These are phyloP conservation scores for Nesoenas mayeri DNA, from an alignment of 2,113 vertebrate species.

Conservation along the genomic window DNA sequence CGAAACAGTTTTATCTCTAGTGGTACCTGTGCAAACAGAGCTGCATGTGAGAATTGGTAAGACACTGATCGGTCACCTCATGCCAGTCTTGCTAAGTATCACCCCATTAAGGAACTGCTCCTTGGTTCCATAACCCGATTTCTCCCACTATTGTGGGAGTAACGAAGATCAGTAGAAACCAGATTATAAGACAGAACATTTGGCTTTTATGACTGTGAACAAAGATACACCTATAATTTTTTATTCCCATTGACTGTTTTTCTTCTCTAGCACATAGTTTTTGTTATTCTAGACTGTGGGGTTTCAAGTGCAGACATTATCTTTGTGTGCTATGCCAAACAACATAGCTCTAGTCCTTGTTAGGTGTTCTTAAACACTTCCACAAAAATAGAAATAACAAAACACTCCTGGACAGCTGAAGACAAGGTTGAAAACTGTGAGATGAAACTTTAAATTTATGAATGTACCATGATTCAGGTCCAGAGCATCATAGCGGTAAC, in stretches of 20 bases:
- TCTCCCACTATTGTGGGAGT: rapidly evolving
- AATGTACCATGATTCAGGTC: not conserved
- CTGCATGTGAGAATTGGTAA: not conserved
- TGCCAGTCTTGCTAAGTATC: not conserved
- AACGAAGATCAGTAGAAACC: not conserved
- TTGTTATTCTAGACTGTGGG: not conserved
- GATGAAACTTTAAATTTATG: not conserved
- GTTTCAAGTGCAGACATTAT: not conserved
- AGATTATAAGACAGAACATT: not conserved
- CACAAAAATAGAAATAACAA: not conserved
- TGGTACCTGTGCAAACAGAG: not conserved
- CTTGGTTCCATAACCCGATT: not conserved
- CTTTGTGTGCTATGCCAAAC: not conserved
- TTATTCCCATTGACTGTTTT: not conserved
- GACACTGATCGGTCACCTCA: not conserved
- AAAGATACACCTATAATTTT: not conserved
- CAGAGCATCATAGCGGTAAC: not conserved
- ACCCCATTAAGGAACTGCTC: not conserved
- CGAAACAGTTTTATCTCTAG: not conserved
- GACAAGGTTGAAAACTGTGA: not conserved
- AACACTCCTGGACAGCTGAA: not conserved
- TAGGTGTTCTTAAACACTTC: not conserved
- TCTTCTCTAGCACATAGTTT: not conserved
- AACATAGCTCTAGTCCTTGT: not conserved
- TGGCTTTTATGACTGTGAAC: not conserved